Evolutionary conservation across 2,888 invertebrate genomes (phyloP).

Genomic region (Rhingia campestris): DNA sequence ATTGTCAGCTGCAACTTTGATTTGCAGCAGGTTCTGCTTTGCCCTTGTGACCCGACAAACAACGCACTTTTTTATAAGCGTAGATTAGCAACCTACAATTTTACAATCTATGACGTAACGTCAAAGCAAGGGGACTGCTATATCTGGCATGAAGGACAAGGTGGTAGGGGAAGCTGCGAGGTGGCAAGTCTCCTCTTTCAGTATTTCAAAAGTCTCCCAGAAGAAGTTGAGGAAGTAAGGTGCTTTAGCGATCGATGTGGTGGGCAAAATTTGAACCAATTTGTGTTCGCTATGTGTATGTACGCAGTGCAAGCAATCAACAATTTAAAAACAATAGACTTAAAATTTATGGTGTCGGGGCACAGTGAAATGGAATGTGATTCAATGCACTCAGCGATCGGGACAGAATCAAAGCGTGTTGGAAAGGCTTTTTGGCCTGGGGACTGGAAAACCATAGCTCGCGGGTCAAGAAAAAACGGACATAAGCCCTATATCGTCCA

Average conservation of each 20-base stretch:
- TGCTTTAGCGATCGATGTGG: slow-evolving; percentile 23
- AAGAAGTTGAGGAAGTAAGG: slow-evolving; percentile 9
- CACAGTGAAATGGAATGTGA: slow-evolving; percentile 30
- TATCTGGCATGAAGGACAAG: slow-evolving; percentile 17
- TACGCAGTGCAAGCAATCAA: slow-evolving; percentile 12
- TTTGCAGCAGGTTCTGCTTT: slow-evolving; percentile 15
- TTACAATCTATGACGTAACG: slow-evolving; percentile 4
- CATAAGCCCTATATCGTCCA: background rate
- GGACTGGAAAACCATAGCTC: slow-evolving; percentile 4
- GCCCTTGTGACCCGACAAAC: no score
- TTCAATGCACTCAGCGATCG: slow-evolving; percentile 21
- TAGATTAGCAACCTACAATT: slow-evolving; percentile 2
- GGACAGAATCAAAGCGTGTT: slow-evolving; percentile 8
- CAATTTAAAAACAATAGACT: slow-evolving; percentile 4
- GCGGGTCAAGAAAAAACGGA: background rate
- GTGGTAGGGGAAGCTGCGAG: slow-evolving; percentile 9
- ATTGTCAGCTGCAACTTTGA: slow-evolving; percentile 29
- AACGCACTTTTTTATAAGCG: slow-evolving; percentile 20
- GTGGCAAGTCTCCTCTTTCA: slow-evolving; percentile 8
- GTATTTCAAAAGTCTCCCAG: slow-evolving; percentile 15
- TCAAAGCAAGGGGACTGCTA: slow-evolving; percentile 17
- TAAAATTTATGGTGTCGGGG: slow-evolving; percentile 27
- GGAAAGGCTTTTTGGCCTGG: slow-evolving; percentile 22
- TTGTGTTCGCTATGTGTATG: slow-evolving; percentile 28
- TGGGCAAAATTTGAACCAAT: slow-evolving; percentile 16